Evolutionary conservation across 2,888 invertebrate genomes (phyloP).

Genomic region (Smittia aterrima): DNA sequence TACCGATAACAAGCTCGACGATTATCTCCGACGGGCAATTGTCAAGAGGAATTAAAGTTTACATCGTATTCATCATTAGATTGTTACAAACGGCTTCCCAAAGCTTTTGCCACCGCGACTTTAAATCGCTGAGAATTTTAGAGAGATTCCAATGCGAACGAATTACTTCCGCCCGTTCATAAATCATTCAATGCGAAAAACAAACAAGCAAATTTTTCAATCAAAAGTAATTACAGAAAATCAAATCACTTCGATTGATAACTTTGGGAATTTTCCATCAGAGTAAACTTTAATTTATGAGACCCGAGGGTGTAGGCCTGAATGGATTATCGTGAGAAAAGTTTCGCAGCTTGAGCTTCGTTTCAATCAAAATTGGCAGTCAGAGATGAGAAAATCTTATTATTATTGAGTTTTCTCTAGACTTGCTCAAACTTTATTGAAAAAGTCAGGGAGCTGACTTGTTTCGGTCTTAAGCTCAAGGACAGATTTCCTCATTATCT

Average conservation of each 20-base stretch:
- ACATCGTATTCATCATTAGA: background rate
- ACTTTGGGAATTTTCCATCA: background rate
- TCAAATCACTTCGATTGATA: background rate
- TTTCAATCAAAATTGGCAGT: no score
- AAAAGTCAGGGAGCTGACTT: no score
- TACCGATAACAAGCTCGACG: background rate
- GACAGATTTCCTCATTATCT: background rate
- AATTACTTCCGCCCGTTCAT: background rate
- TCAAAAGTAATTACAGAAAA: slow-evolving; percentile 13
- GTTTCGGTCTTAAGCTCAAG: no score
- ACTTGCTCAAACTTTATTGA: no score
- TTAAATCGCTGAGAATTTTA: background rate
- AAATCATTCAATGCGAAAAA: slow-evolving; percentile 9
- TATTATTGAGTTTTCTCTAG: no score
- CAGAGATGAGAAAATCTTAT: no score
- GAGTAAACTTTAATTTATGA: background rate
- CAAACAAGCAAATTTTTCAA: background rate
- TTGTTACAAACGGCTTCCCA: background rate
- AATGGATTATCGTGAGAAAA: background rate
- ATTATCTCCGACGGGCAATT: slow-evolving; percentile 8
- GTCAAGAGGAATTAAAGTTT: background rate
- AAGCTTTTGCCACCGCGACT: background rate
- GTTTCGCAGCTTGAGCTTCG: no score
- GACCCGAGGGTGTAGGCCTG: background rate
- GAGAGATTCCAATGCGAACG: background rate